phyloP scores from a whole-genome alignment of 2,113 vertebrate genomes.

The Dromaius novaehollandiae region DNA sequence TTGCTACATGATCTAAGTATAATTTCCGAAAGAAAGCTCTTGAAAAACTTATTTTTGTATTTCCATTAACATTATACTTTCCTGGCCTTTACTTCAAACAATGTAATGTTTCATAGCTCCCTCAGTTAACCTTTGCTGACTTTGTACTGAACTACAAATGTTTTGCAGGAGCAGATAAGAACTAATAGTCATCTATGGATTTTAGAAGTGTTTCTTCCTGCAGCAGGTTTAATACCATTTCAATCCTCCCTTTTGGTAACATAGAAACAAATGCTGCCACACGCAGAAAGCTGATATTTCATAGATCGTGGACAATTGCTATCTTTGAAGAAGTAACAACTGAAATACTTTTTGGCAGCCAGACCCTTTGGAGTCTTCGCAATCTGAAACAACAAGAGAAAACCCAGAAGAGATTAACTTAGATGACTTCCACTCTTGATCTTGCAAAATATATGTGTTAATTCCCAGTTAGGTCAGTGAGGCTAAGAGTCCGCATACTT shows the following conservation, averaged over 20 bases:
- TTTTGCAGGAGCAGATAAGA: neutral
- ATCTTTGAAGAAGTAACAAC: too few species aligned
- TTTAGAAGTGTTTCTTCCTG: neutral
- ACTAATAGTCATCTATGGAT: neutral
- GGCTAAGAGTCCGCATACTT: neutral
- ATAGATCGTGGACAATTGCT: neutral
- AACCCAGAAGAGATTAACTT: neutral
- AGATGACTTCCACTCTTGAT: neutral
- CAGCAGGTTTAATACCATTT: neutral
- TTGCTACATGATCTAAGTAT: neutral
- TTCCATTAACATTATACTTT: neutral
- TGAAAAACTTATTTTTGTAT: accelerated
- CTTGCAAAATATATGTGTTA: neutral
- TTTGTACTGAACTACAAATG: neutral
- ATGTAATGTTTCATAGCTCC: neutral
- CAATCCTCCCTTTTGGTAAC: neutral
- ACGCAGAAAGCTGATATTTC: neutral
- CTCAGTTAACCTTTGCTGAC: neutral
- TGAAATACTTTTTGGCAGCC: neutral
- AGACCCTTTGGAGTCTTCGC: neutral
- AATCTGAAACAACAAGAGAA: neutral
- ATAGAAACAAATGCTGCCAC: neutral
- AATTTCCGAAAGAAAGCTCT: neutral
- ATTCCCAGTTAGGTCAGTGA: neutral
- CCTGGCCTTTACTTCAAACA: neutral